Conservation (phyloP, 1,140 invertebrate genomes). For the Habropoda laboriosa region DNA sequence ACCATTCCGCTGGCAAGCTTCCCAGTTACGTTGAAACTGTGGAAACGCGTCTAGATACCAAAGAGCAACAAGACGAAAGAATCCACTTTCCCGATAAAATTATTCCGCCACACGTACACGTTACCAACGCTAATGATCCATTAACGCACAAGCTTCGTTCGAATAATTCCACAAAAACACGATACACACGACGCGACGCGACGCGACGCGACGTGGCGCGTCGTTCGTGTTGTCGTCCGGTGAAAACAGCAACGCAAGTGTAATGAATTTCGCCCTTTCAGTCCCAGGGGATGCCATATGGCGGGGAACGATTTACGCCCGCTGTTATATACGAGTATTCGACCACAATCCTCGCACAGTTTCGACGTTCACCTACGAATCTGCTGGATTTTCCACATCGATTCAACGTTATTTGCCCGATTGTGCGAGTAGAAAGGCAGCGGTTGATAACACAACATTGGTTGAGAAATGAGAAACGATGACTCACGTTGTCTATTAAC, state of each 20-base stretch:
- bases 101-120: not conserved
- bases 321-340: not conserved
- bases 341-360: not conserved
- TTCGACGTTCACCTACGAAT: not conserved
- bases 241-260: not conserved
- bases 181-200: not conserved
- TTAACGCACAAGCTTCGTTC: not conserved
- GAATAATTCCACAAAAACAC: not conserved
- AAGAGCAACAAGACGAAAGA: not conserved
- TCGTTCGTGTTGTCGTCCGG: not conserved
- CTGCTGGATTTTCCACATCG: not conserved
- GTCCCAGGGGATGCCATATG: not conserved
- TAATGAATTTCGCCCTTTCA: constrained; percentile 7
- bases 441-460: too few relatives aligned
- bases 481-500: constrained; percentile 32
- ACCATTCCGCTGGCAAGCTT: not conserved
- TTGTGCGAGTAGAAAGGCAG: not conserved
- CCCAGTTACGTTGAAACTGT: not conserved
- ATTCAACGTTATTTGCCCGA: not conserved
- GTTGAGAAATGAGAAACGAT: too few relatives aligned
- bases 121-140: constrained; percentile 1
- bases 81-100: not conserved
- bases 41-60: not conserved
- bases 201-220: too few relatives aligned
- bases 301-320: not conserved